phyloP scores from a whole-genome alignment of 2,797 vertebrate genomes.

The Moxostoma hubbsi region DNA sequence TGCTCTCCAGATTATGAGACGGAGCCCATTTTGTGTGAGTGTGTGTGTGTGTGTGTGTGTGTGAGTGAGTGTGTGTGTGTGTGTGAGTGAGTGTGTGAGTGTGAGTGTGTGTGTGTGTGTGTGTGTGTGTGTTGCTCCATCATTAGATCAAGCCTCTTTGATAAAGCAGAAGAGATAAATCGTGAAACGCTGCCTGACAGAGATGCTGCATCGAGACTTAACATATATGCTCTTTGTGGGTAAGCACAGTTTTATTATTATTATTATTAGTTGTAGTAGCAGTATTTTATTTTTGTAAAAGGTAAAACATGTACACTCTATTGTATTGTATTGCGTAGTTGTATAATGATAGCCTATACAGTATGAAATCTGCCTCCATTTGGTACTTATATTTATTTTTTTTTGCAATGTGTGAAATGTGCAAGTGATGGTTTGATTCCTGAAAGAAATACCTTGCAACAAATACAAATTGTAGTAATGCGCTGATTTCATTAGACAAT shows the following conservation, averaged over 20 bases:
- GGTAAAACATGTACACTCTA: background rate
- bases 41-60: slow-evolving; percentile 39
- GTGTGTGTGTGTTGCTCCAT: slow-evolving; percentile 15
- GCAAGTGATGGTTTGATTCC: too few relatives aligned
- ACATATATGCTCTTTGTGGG: slow-evolving; percentile 26
- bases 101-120: slow-evolving; percentile 29
- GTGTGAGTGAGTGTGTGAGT: slow-evolving; percentile 28
- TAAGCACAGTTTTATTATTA: slow-evolving; percentile 21
- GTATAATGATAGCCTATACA: too few relatives aligned
- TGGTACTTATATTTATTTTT: too few relatives aligned
- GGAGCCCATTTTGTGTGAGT: slow-evolving; percentile 34
- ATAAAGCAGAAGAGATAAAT: slow-evolving; percentile 34
- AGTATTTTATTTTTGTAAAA: background rate
- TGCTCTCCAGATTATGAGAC: slow-evolving; percentile 31
- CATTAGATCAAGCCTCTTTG: slow-evolving; percentile 45
- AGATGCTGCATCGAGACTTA: slow-evolving; percentile 42
- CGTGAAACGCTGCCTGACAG: slow-evolving; percentile 36
- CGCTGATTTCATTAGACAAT: too few relatives aligned
- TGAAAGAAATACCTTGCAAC: too few relatives aligned
- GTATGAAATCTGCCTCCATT: too few relatives aligned
- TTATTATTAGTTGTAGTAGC: too few relatives aligned
- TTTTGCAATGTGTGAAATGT: too few relatives aligned
- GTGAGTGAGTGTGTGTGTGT: slow-evolving; percentile 21
- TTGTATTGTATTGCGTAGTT: too few relatives aligned
- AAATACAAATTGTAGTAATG: too few relatives aligned